These are phyloP conservation scores for Helobdella robusta DNA, from an alignment of 2,888 invertebrate genomes.

Conservation along the genomic window DNA sequence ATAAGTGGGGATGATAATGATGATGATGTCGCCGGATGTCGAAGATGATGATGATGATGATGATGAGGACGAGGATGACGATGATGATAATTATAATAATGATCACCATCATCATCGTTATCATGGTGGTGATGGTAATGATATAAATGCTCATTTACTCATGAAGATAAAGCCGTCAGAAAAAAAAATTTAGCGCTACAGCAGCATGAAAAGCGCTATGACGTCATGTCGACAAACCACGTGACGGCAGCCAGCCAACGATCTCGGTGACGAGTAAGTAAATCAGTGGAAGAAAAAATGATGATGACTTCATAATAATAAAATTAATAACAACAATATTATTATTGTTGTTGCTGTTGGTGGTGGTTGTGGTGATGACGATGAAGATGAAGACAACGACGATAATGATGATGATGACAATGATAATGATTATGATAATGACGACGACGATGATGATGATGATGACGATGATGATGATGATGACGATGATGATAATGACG, in stretches of 20 bases:
- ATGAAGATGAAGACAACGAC: constrained; percentile 15
- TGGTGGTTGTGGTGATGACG: neutral
- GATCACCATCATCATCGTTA: constrained; percentile 3
- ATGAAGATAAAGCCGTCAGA: too few species aligned
- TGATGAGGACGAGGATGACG: neutral
- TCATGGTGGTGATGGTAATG: too few species aligned
- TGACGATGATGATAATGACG: constrained; percentile 20
- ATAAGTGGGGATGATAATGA: neutral
- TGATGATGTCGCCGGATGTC: neutral
- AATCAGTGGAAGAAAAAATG: too few species aligned
- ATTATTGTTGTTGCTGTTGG: neutral
- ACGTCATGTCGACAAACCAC: too few species aligned
- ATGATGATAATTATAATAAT: neutral
- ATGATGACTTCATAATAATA: too few species aligned
- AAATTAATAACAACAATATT: too few species aligned
- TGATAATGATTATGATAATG: neutral
- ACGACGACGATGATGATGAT: constrained; percentile 21
- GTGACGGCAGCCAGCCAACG: too few species aligned
- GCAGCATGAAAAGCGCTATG: too few species aligned
- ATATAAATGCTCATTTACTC: too few species aligned
- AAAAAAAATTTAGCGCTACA: too few species aligned
- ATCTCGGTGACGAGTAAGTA: too few species aligned
- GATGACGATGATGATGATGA: constrained; percentile 17
- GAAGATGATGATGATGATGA: constrained; percentile 13
- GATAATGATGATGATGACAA: neutral